A percentile compares a stretch with the other conserved stretches of the same genome.
phyloP scores from a whole-genome alignment of 2,888 invertebrate species.

The Andrena bicolor region DNA sequence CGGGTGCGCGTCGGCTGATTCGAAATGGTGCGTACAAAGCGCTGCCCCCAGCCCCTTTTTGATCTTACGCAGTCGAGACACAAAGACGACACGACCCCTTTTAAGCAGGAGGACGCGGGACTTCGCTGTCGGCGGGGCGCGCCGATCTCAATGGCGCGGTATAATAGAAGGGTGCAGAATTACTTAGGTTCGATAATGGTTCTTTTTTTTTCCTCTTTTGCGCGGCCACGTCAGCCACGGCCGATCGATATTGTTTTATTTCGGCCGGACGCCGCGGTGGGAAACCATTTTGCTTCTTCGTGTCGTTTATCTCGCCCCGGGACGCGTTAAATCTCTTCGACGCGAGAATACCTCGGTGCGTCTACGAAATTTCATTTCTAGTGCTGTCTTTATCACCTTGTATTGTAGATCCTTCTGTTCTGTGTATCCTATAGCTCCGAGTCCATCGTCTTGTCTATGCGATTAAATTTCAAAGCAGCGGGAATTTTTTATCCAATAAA shows the following conservation, averaged over 20 bases:
- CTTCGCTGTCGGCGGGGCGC: conserved; percentile 50
- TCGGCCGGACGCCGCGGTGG: not conserved
- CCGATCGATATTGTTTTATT: conserved; percentile 57
- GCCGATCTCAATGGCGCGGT: conserved; percentile 47
- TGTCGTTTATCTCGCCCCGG: conserved; percentile 12
- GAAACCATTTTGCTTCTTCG: conserved; percentile 1
- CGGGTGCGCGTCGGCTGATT: conserved; percentile 14
- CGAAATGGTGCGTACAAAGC: conserved; percentile 47
- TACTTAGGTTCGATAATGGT: conserved; percentile 62
- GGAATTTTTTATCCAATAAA: too few species aligned
- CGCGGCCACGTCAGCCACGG: not conserved
- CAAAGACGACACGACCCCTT: conserved; percentile 60
- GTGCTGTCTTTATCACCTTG: not conserved
- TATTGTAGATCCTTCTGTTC: too few species aligned
- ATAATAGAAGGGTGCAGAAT: conserved; percentile 58
- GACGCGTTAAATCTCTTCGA: conserved; percentile 5
- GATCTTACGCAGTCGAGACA: conserved; percentile 65
- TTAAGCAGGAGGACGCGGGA: conserved; percentile 41
- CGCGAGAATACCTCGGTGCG: too few species aligned
- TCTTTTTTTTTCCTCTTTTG: conserved; percentile 24
- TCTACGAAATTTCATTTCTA: not conserved
- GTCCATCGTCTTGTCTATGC: too few species aligned
- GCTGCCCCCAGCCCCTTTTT: conserved; percentile 43
- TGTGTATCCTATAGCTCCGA: too few species aligned
- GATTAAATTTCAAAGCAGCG: too few species aligned